A percentile compares a stretch with the other conserved stretches of the same genome.
Conservation (phyloP, 23 tunicate species). For the Ascidia mentula region DNA sequence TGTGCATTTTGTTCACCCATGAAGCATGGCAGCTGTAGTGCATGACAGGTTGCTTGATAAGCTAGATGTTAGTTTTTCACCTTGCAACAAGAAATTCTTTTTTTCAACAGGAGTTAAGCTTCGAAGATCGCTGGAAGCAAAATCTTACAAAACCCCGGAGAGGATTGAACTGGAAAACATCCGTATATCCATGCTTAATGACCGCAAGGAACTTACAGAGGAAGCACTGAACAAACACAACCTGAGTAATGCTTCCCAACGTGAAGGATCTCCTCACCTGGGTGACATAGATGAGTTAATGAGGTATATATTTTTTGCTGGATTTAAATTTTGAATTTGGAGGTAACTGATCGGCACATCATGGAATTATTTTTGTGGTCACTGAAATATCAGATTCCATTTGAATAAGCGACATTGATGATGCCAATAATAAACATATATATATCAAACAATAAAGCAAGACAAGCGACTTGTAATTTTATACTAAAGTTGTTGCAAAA, state of each 20-base stretch:
- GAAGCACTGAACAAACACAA: constrained; percentile 48
- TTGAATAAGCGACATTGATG: too few relatives aligned
- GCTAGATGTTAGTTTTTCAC: not conserved
- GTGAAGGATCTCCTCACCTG: not conserved
- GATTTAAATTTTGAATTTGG: too few relatives aligned
- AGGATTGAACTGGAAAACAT: constrained; percentile 65
- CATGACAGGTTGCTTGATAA: too few relatives aligned
- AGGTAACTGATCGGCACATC: too few relatives aligned
- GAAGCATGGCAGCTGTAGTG: too few relatives aligned
- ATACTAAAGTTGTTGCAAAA: too few relatives aligned
- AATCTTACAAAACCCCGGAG: constrained; percentile 50
- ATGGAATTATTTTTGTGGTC: too few relatives aligned
- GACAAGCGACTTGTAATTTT: too few relatives aligned
- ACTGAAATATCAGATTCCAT: too few relatives aligned
- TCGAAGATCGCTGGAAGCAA: not conserved
- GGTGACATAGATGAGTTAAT: constrained; percentile 26
- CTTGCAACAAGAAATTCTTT: not conserved
- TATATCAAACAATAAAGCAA: too few relatives aligned
- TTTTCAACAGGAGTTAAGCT: constrained; percentile 9
- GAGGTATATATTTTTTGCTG: constrained; percentile 28
- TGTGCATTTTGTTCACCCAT: too few relatives aligned
- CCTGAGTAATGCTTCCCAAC: constrained; percentile 20
- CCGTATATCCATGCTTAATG: constrained; percentile 35
- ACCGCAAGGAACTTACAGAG: constrained; percentile 39
- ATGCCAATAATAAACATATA: too few relatives aligned